A percentile compares a stretch with the other conserved stretches of the same genome.
phyloP scores from a whole-genome alignment of 1,140 invertebrate genomes.

The Drosophila ficusphila region DNA sequence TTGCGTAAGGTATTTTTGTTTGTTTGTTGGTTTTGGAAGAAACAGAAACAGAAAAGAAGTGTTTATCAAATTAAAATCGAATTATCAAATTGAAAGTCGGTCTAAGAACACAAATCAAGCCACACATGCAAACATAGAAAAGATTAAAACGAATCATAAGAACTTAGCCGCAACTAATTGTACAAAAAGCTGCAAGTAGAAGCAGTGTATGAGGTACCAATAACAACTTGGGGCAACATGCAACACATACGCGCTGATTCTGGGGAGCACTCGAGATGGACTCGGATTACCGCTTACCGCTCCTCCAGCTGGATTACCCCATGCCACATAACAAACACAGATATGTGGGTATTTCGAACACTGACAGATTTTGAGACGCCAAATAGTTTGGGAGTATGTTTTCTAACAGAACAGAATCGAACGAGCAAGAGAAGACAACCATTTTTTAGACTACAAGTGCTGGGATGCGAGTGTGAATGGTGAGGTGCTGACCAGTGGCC shows the following conservation, averaged over 20 bases:
- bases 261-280: neutral
- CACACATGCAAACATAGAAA: constrained; percentile 13
- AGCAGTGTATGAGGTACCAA: constrained; percentile 13
- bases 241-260: constrained; percentile 8
- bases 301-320: neutral
- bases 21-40: constrained; percentile 59
- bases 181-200: constrained; percentile 15
- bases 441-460: constrained; percentile 8
- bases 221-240: neutral
- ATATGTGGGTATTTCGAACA: neutral
- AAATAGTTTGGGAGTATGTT: constrained; percentile 4
- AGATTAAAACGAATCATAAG: neutral
- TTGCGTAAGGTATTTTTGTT: constrained; percentile 39
- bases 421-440: constrained; percentile 3
- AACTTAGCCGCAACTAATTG: neutral
- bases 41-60: constrained; percentile 71
- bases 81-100: constrained; percentile 37
- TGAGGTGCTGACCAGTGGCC: constrained; percentile 27
- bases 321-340: constrained; percentile 2
- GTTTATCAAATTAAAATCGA: constrained; percentile 61
- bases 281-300: constrained; percentile 16
- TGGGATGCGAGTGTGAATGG: neutral
- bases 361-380: constrained; percentile 36
- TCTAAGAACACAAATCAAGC: constrained; percentile 29
- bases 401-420: constrained; percentile 9